These are phyloP conservation scores for Thunnus albacares DNA, from an alignment of 2,797 vertebrate species.

Conservation along the genomic window DNA sequence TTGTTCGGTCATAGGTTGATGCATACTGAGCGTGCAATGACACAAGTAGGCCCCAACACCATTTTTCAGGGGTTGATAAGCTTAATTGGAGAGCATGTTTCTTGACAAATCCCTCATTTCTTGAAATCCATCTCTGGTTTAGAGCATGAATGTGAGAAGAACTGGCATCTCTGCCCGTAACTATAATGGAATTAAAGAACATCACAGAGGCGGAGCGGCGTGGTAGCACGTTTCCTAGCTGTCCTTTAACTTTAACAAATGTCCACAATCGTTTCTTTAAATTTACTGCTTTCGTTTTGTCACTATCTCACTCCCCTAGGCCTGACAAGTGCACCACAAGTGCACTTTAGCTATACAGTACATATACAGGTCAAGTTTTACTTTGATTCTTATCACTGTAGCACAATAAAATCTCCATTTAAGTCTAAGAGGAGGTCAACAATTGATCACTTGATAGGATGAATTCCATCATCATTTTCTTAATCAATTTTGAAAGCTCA, in stretches of 20 bases:
- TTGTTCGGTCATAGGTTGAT: not conserved
- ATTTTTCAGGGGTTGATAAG: not conserved
- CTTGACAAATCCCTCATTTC: not conserved
- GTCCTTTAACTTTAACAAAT: not conserved
- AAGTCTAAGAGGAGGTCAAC: not conserved
- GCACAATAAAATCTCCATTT: not conserved
- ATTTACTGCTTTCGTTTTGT: not conserved
- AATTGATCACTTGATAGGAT: not conserved
- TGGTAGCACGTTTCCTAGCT: not conserved
- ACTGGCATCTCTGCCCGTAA: not conserved
- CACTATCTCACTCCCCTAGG: not conserved
- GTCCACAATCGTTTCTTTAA: not conserved
- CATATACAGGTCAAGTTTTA: not conserved
- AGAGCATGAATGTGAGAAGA: not conserved
- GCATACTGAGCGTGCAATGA: not conserved
- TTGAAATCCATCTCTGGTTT: not conserved
- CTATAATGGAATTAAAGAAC: not conserved
- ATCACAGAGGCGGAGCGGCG: not conserved
- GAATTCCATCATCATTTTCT: not conserved
- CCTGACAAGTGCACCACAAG: not conserved
- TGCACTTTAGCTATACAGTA: not conserved
- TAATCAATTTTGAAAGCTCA: not conserved
- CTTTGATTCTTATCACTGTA: not conserved
- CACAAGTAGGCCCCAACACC: not conserved
- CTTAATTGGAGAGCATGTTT: not conserved